Conservation (phyloP, 2,888 invertebrate genomes). For the Esperia sulphurella region DNA sequence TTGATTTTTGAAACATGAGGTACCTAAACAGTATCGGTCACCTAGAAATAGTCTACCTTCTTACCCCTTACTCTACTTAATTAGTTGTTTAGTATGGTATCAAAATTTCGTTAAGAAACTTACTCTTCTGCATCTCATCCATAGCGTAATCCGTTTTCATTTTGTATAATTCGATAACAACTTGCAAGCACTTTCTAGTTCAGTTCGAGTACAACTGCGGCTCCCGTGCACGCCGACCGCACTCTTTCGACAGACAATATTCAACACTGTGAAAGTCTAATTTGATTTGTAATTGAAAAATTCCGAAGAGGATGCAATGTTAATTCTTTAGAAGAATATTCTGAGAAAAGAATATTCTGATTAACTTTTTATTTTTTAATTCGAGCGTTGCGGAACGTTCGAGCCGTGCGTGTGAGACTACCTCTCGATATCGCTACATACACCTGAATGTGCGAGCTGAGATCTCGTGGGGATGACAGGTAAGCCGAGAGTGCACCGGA, state of each 20-base stretch:
- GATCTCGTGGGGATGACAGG: slow-evolving; percentile 21
- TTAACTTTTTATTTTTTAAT: not conserved
- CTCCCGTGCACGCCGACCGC: slow-evolving; percentile 45
- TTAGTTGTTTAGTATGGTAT: too few species aligned
- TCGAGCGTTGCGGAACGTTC: slow-evolving; percentile 10
- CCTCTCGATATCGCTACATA: slow-evolving; percentile 31
- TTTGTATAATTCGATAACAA: slow-evolving; percentile 26
- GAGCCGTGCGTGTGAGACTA: slow-evolving; percentile 21
- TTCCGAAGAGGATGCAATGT: slow-evolving; percentile 33
- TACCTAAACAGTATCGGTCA: too few species aligned
- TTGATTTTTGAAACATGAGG: too few species aligned
- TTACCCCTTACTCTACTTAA: too few species aligned
- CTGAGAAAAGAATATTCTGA: not conserved
- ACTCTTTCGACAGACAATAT: slow-evolving; percentile 45
- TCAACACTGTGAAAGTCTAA: slow-evolving; percentile 50
- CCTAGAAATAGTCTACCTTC: too few species aligned
- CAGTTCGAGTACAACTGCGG: slow-evolving; percentile 38
- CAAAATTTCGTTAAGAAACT: too few species aligned
- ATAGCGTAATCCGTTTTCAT: slow-evolving; percentile 78
- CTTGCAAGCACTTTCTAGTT: slow-evolving; percentile 51
- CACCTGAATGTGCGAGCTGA: slow-evolving; percentile 29
- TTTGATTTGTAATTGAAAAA: slow-evolving; percentile 61
- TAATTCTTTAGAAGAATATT: not conserved
- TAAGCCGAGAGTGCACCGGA: slow-evolving; percentile 24
- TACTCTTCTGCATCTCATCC: slow-evolving; percentile 77